Evolutionary conservation across 2,113 vertebrate genomes (phyloP).

Genomic region (Oncorhynchus mykiss): DNA sequence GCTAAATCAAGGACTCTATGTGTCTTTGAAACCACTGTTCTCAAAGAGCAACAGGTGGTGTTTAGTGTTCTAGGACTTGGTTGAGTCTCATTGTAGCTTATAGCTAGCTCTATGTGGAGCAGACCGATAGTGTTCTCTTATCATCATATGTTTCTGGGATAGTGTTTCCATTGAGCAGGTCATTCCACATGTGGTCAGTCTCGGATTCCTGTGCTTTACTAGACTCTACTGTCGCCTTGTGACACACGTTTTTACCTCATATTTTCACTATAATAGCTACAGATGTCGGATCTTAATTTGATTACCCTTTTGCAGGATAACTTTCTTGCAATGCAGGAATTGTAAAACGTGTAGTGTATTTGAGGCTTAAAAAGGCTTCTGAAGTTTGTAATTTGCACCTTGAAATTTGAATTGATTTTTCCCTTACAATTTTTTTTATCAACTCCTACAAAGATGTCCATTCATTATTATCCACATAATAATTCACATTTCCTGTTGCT

Average conservation of each 20-base stretch:
- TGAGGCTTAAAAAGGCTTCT: too few species aligned
- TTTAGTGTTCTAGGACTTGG: not conserved
- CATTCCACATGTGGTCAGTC: not conserved
- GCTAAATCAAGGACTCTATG: constrained; percentile 21
- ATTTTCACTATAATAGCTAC: not conserved
- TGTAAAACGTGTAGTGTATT: too few species aligned
- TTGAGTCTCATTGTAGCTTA: not conserved
- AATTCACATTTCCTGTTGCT: not conserved
- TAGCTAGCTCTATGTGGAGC: not conserved
- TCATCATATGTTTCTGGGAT: not conserved
- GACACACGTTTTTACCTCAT: not conserved
- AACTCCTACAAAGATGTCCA: too few species aligned
- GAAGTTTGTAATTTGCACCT: too few species aligned
- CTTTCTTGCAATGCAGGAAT: too few species aligned
- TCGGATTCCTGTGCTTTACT: not conserved
- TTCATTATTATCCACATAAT: too few species aligned
- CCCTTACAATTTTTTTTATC: too few species aligned
- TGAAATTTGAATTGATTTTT: too few species aligned
- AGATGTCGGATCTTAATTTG: too few species aligned
- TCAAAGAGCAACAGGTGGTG: constrained; percentile 28
- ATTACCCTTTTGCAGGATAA: too few species aligned
- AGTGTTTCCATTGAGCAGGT: not conserved
- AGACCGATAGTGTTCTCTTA: not conserved
- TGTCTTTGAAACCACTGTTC: constrained; percentile 8
- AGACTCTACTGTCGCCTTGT: not conserved